Evolutionary conservation across 1,140 invertebrate genomes (phyloP).

Genomic region (Polypedilum pembai): DNA sequence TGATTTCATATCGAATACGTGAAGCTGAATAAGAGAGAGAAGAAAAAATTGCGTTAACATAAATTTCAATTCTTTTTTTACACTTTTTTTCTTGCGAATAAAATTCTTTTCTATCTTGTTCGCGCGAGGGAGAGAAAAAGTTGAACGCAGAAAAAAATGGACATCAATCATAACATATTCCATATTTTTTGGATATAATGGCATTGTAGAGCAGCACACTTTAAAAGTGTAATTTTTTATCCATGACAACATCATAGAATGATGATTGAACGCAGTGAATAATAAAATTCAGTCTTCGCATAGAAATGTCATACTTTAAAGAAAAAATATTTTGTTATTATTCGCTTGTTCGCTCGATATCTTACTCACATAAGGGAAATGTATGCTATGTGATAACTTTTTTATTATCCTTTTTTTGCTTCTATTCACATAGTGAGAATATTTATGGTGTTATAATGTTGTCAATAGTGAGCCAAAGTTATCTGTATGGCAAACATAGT

Average conservation of each 20-base stretch:
- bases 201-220: neutral
- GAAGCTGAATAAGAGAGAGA: constrained; percentile 61
- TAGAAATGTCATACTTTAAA: too few relatives aligned
- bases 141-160: neutral
- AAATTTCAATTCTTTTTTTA: constrained; percentile 1
- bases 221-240: neutral
- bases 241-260: neutral
- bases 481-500: too few relatives aligned
- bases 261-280: neutral
- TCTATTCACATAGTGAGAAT: too few relatives aligned
- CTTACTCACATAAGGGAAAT: too few relatives aligned
- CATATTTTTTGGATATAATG: neutral
- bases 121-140: neutral
- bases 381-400: too few relatives aligned
- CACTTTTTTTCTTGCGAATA: neutral
- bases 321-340: too few relatives aligned
- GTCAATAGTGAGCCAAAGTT: too few relatives aligned
- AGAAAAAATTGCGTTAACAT: constrained; percentile 17
- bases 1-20: constrained; percentile 97
- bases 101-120: neutral
- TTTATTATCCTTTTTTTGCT: too few relatives aligned
- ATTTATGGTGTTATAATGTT: too few relatives aligned
- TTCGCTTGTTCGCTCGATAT: too few relatives aligned
- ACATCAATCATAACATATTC: constrained; percentile 5
- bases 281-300: neutral